phyloP scores from a whole-genome alignment of 2,888 invertebrate species.

The Sminthurides aquaticus region DNA sequence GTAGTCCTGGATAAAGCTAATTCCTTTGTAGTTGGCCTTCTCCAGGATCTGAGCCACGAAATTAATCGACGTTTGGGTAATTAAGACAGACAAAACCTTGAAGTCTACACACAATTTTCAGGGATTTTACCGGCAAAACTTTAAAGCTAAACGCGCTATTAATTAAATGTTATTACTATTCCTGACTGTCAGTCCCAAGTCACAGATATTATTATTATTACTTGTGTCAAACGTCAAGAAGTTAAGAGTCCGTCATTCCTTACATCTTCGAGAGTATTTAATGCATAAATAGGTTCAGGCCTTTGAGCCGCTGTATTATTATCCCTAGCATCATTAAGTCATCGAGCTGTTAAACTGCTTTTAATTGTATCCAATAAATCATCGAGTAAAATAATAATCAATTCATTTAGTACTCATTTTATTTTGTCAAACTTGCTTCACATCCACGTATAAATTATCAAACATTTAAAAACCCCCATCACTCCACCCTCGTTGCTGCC shows the following conservation, averaged over 20 bases:
- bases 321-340: neutral
- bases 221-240: neutral
- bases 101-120: neutral
- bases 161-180: too few relatives aligned
- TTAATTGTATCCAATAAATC: too few relatives aligned
- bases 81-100: neutral
- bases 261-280: too few relatives aligned
- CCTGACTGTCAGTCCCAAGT: too few relatives aligned
- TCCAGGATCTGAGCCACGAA: slow-evolving; percentile 29
- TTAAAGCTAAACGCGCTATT: neutral
- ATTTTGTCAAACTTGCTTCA: neutral
- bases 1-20: slow-evolving; percentile 24
- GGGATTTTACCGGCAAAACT: neutral
- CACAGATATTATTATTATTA: neutral
- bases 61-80: slow-evolving; percentile 19
- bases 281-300: too few relatives aligned
- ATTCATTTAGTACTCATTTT: neutral
- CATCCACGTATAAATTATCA: neutral
- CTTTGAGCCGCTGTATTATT: neutral
- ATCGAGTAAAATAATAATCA: neutral
- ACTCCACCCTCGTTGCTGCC: neutral
- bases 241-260: neutral
- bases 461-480: neutral
- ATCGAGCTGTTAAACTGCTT: too few relatives aligned
- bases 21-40: slow-evolving; percentile 24